Evolutionary conservation across 2,113 vertebrate genomes (phyloP), one percentile per base, ranked within the genome.

Genomic region (Amazona vittata): DNA sequence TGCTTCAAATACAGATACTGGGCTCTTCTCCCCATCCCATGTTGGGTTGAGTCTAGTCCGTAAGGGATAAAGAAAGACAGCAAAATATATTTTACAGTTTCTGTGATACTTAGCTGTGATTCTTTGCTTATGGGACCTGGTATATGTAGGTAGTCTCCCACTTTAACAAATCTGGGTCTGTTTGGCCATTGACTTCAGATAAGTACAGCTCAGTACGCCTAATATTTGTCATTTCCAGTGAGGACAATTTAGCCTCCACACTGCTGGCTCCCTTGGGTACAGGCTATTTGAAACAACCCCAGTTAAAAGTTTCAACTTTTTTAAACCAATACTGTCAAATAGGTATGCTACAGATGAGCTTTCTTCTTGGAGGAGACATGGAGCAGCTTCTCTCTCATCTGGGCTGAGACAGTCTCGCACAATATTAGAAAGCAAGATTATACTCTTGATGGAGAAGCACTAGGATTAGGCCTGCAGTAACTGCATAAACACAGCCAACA

Each of bases 11-110:
- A 35, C 16, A n/a, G n/a, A 16, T 6, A 14, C 46, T 43, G 69
- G 15, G 44, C 41, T 83, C 37, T 9, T 39, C 31, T 49, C 21
- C 4, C 3, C 0, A 0, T 9, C 15, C 18, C 6, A 14, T 10
- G 25, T 6, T n/a, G 6, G 2, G 5, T 22, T 71, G 35, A 33
- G 12, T 10, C 28, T 12, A 9, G 5, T 37, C 50, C 46, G 16
- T 25, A 37, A 53, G 11, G 28, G 16, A 12, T 2, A 18, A 65
- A 88, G 18, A 33, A 8, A 37, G 19, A 11, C 50, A 53, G 20
- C 1, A 3, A 68, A 89, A 53, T 3, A 20, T 1, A 31, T 37
- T 46, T 71, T 33, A 53, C 4, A 3, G 10, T 55, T 87, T 50
- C 65, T 82, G 60, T 75, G 70, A 59, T 29, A 37, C 14, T 73